Conservation (phyloP, 2,113 vertebrate genomes). For the Amia ocellicauda region DNA sequence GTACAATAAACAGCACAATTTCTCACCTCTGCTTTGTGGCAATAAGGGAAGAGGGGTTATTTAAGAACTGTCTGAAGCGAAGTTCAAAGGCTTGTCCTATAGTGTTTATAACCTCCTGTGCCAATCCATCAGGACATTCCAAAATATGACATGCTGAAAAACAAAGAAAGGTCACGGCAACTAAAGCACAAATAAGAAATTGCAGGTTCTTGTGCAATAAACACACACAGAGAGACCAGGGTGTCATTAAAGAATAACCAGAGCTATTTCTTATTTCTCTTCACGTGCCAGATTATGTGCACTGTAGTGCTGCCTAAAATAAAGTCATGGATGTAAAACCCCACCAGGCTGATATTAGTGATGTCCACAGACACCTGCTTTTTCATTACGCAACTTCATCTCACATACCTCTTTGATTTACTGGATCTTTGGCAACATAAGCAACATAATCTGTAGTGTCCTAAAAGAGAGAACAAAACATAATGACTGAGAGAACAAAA, state of each 20-base stretch:
- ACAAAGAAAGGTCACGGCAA: not conserved
- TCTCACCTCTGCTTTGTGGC: constrained; percentile 73
- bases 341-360: too few species aligned
- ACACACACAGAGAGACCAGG: too few species aligned
- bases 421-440: constrained; percentile 88
- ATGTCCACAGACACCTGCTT: too few species aligned
- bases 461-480: constrained; percentile 54
- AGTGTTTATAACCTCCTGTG: constrained; percentile 80
- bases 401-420: constrained; percentile 82
- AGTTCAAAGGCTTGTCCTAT: constrained; percentile 89
- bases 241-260: too few species aligned
- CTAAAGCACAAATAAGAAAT: too few species aligned
- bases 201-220: too few species aligned
- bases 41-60: constrained; percentile 65
- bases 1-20: not conserved
- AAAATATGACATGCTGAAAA: constrained; percentile 85
- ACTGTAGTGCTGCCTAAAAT: too few species aligned
- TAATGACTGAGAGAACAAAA: too few species aligned
- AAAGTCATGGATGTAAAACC: not conserved
- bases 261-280: too few species aligned
- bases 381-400: too few species aligned
- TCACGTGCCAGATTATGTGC: too few species aligned
- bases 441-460: constrained; percentile 87
- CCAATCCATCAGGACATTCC: constrained; percentile 76
- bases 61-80: constrained; percentile 84